Evolutionary conservation across 1,140 invertebrate genomes (phyloP).

Genomic region (Saccostrea echinata): DNA sequence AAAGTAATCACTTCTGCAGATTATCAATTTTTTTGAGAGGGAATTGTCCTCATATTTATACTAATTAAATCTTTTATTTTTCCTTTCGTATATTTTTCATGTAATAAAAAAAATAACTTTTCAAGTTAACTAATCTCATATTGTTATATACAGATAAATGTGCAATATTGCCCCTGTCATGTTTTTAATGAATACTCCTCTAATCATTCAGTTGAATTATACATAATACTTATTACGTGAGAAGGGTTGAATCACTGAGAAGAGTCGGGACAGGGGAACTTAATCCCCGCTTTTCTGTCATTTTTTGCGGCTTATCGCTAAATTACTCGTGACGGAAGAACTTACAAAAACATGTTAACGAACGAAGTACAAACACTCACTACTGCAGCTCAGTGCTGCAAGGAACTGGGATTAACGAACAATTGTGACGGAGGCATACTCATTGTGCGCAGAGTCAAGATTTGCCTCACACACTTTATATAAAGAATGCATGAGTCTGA

Average conservation of each 20-base stretch:
- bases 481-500: too few species aligned
- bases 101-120: too few species aligned
- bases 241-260: not conserved
- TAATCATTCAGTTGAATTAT: too few species aligned
- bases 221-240: not conserved
- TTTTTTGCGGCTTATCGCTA: not conserved
- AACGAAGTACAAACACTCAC: not conserved
- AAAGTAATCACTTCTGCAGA: not conserved
- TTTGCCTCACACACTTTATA: too few species aligned
- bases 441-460: not conserved
- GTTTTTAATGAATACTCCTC: too few species aligned
- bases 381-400: not conserved
- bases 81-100: too few species aligned
- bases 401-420: not conserved
- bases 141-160: too few species aligned
- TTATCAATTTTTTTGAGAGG: not conserved
- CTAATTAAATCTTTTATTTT: too few species aligned
- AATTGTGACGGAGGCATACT: not conserved
- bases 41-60: too few species aligned
- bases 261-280: not conserved
- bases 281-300: not conserved
- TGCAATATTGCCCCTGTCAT: too few species aligned
- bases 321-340: not conserved
- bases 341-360: constrained; percentile 9
- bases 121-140: too few species aligned